phyloP scores from a whole-genome alignment of 53 echinoderm and acorn worm species.

The Crossaster papposus region DNA sequence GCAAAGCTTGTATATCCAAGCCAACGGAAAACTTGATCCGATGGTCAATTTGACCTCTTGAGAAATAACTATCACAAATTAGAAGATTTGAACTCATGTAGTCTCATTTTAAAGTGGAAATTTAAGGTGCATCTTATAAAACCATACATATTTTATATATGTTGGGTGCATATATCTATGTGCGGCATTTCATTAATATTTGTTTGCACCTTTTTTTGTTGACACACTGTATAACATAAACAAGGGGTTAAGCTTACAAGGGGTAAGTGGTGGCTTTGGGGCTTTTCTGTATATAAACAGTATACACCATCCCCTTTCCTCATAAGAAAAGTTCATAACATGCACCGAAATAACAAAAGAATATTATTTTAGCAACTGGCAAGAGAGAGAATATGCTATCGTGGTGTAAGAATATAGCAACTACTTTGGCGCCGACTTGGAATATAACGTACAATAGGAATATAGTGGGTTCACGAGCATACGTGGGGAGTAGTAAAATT shows the following conservation, averaged over 20 bases:
- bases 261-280: neutral
- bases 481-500: neutral
- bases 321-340: neutral
- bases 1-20: too few species aligned
- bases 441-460: neutral
- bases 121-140: too few species aligned
- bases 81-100: too few species aligned
- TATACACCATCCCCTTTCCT: neutral
- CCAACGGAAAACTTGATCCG: too few species aligned
- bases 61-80: too few species aligned
- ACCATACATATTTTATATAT: too few species aligned
- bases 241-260: too few species aligned
- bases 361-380: constrained; percentile 31
- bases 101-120: too few species aligned
- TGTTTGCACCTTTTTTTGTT: too few species aligned
- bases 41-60: too few species aligned
- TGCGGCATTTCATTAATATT: too few species aligned
- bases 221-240: constrained; percentile 29
- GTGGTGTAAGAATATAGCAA: neutral
- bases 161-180: too few species aligned
- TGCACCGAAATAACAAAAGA: neutral
- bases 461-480: neutral
- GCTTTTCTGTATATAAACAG: constrained; percentile 24
- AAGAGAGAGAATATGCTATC: constrained; percentile 12
- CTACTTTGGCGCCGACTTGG: neutral